These are phyloP conservation scores for Catostomus latipinnis DNA, from an alignment of 2,797 vertebrate genomes.

Conservation along the genomic window DNA sequence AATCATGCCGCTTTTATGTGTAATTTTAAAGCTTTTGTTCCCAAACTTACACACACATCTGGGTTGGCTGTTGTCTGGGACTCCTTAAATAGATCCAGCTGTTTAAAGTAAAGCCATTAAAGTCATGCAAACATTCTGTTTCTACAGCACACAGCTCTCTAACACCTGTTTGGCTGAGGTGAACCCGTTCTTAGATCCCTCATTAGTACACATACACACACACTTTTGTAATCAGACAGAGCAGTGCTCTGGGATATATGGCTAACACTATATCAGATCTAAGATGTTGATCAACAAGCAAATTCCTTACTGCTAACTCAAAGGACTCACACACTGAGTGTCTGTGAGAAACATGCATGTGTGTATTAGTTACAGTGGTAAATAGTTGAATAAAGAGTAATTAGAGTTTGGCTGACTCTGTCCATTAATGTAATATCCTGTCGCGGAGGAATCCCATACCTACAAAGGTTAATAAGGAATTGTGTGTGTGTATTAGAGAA, in stretches of 20 bases:
- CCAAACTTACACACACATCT: constrained; percentile 56
- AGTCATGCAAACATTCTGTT: constrained; percentile 51
- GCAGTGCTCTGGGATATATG: constrained; percentile 41
- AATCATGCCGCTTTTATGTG: not conserved
- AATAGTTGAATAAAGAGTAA: constrained; percentile 51
- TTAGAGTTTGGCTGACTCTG: constrained; percentile 54
- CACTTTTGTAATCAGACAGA: constrained; percentile 44
- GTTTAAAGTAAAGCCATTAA: constrained; percentile 60
- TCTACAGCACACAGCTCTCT: constrained; percentile 48
- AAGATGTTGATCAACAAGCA: constrained; percentile 45
- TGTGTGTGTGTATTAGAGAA: constrained; percentile 50
- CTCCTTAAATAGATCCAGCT: constrained; percentile 61
- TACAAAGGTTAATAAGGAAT: constrained; percentile 58
- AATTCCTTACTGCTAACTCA: constrained; percentile 48
- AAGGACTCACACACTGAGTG: constrained; percentile 19
- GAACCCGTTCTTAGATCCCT: constrained; percentile 32
- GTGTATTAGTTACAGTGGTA: constrained; percentile 56
- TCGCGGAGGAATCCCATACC: constrained; percentile 60
- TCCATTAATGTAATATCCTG: constrained; percentile 66
- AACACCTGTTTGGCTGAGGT: constrained; percentile 53
- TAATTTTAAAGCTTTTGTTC: constrained; percentile 48
- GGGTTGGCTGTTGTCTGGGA: constrained; percentile 54
- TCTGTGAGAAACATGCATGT: constrained; percentile 8
- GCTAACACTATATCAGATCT: constrained; percentile 47
- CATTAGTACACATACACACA: constrained; percentile 40